A percentile compares a stretch with the other conserved stretches of the same genome.
phyloP scores from a whole-genome alignment of 2,888 invertebrate species.

The Eudemis profundana region DNA sequence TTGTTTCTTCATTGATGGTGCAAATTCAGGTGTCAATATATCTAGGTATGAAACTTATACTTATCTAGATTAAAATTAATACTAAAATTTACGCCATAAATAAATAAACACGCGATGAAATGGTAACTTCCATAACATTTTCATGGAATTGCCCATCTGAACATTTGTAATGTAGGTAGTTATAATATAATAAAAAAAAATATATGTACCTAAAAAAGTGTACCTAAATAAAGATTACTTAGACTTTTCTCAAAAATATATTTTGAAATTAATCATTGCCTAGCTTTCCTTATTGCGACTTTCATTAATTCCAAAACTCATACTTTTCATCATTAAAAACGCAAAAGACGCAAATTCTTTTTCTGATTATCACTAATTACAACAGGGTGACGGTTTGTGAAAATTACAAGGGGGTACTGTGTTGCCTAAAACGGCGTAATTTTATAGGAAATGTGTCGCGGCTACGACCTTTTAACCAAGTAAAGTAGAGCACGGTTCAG shows the following conservation, averaged over 20 bases:
- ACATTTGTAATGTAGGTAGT: too few relatives aligned
- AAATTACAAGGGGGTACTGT: constrained; percentile 56
- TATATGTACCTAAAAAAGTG: not conserved
- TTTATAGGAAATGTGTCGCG: not conserved
- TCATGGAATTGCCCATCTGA: too few relatives aligned
- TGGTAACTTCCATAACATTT: too few relatives aligned
- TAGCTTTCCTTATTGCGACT: constrained; percentile 4
- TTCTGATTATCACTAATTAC: constrained; percentile 80
- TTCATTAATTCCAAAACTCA: constrained; percentile 31
- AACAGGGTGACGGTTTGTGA: constrained; percentile 64
- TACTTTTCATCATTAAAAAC: constrained; percentile 66
- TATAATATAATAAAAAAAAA: too few relatives aligned
- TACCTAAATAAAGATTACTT: not conserved
- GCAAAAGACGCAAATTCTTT: constrained; percentile 62
- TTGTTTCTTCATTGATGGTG: too few relatives aligned
- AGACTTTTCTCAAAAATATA: too few relatives aligned
- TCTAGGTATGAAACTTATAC: too few relatives aligned
- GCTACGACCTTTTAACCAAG: constrained; percentile 3
- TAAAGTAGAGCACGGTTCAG: constrained; percentile 60
- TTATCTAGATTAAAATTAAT: too few relatives aligned
- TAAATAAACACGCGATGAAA: too few relatives aligned
- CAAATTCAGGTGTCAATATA: too few relatives aligned
- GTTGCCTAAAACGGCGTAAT: not conserved
- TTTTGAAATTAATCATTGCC: too few relatives aligned
- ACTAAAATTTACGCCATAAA: too few relatives aligned